Percentiles rank a stretch among this genome's conserved stretches.
phyloP scores from a whole-genome alignment of 2,888 invertebrate genomes.

The Eupithecia subfuscata region DNA sequence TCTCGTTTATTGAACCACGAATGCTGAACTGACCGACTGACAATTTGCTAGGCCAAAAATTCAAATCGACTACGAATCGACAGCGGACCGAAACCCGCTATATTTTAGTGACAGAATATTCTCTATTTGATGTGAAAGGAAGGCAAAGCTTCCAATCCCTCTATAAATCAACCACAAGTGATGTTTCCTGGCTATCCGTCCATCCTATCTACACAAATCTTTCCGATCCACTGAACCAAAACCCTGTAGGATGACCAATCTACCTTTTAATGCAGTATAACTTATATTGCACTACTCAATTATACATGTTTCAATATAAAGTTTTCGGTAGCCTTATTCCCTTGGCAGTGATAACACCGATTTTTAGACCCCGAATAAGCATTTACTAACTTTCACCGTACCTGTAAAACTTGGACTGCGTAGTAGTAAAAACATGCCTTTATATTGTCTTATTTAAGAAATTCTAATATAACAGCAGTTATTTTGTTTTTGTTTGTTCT shows the following conservation, averaged over 20 bases:
- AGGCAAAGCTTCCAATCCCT: background rate
- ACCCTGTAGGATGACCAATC: constrained; percentile 19
- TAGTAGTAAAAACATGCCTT: background rate
- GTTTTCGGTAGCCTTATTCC: constrained; percentile 39
- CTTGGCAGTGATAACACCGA: constrained; percentile 34
- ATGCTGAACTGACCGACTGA: background rate
- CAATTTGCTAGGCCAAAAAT: background rate
- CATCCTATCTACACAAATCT: constrained; percentile 25
- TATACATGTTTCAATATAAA: constrained; percentile 45
- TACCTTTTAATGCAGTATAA: constrained; percentile 11
- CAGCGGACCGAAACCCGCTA: background rate
- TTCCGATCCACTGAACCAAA: constrained; percentile 23
- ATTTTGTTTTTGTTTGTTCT: background rate
- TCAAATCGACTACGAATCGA: background rate
- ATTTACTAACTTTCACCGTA: constrained; percentile 34
- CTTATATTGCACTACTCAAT: constrained; percentile 33
- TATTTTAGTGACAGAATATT: constrained; percentile 3
- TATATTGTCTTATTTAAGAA: background rate
- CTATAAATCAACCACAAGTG: constrained; percentile 13
- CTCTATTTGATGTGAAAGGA: constrained; percentile 8
- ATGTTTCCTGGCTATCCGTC: constrained; percentile 19
- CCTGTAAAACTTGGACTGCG: constrained; percentile 4
- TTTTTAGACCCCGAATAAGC: constrained; percentile 36
- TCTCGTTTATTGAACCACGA: background rate
- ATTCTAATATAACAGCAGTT: background rate